Base-by-base conservation (phyloP, 2,888 invertebrate species). In the Trichacis sp. region DNA sequence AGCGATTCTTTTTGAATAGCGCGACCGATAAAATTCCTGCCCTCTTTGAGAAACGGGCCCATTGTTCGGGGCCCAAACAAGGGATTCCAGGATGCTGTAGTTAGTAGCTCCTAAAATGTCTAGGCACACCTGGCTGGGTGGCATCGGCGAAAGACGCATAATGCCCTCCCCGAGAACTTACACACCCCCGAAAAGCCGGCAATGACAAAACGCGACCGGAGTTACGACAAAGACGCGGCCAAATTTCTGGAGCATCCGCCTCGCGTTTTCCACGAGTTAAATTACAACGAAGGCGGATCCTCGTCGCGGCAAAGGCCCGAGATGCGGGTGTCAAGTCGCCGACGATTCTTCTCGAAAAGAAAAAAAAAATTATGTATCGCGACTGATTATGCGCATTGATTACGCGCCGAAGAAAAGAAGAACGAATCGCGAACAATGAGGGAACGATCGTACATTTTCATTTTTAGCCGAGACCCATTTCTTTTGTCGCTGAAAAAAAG, bases 151-250 rank as follows among this genome's bases (percentile, higher is more conserved):
- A 55, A 18, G 17, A 43, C 53, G 57, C 63, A 73, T 72, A 73
- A 75, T 73, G 73, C 69, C 62, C 46, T 42, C 36, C 38, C 38
- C 47, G 15, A 54, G 36, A 59, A 52, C 61, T 52, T 49, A 54
- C 55, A 49, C 80, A 79, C 79, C 79, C 79, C 77, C 79, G 70
- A 75, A 69, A 76, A 77, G 79, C 78, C 78, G 80, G 78, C 75
- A 77, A 81, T 81, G 81, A 81, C 81, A 54, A 81, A 80, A 80
- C 15, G 40, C 33, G 77, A 77, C 69, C 70, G 12, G 12, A 33
- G 54, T 55, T 42, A 53, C 61, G 65, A 76, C 75, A 79, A 77
- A 75, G 73, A 65, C 60, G 40, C 40, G 14, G 64, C 61, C 53
- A 71, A 73, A 76, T 76, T 57, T 49, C 62, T 49, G 59, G 57